Evolutionary conservation across 2,797 vertebrate genomes (phyloP).

Genomic region (Hoplostethus atlanticus): DNA sequence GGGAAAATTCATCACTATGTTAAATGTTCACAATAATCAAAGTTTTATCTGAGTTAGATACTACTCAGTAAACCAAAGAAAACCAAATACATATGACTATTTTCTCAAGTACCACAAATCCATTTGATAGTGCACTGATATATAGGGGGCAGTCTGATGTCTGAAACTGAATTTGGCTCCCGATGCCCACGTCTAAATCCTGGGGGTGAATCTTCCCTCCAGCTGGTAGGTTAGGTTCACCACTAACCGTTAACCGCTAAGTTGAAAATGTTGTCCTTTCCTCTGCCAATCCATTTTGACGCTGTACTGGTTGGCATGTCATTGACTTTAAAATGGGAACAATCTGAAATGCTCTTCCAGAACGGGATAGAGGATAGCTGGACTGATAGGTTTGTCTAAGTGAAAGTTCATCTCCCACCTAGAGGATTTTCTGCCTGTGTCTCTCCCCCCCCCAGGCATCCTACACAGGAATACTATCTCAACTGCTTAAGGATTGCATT

Average conservation of each 20-base stretch:
- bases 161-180: no score
- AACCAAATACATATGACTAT: no score
- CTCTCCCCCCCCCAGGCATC: slow-evolving; percentile 36
- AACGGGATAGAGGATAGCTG: slow-evolving; percentile 24
- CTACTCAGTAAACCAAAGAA: no score
- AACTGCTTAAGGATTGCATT: slow-evolving; percentile 57
- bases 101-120: no score
- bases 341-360: slow-evolving; percentile 32
- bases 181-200: neutral
- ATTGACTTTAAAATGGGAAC: slow-evolving; percentile 33
- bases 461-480: slow-evolving; percentile 41
- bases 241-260: neutral
- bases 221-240: slow-evolving; percentile 12
- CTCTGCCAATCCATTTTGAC: slow-evolving; percentile 12
- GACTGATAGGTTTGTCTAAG: slow-evolving; percentile 48
- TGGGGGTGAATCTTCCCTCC: slow-evolving; percentile 1
- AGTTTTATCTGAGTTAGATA: no score
- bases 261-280: neutral
- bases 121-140: no score
- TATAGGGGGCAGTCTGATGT: no score
- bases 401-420: slow-evolving; percentile 45
- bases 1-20: no score
- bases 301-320: slow-evolving; percentile 24
- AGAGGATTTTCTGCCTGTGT: slow-evolving; percentile 52
- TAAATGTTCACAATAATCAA: no score